These are phyloP conservation scores for Ornithoptera alexandrae DNA, from an alignment of 2,888 invertebrate genomes.

Conservation along the genomic window DNA sequence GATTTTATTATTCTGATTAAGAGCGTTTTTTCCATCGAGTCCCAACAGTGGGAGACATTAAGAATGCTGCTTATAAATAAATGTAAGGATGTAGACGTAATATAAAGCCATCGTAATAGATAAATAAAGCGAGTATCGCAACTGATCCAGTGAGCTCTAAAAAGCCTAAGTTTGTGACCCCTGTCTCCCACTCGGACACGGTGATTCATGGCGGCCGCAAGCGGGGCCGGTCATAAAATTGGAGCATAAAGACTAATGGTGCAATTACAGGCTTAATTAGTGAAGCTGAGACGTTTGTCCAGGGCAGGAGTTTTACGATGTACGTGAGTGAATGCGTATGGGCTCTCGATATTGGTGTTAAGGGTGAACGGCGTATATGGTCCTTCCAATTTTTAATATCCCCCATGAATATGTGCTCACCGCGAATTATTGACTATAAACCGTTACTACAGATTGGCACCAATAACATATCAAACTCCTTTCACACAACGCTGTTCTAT, in stretches of 20 bases:
- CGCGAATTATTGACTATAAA: neutral
- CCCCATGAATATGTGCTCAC: neutral
- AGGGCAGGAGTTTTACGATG: slow-evolving; percentile 54
- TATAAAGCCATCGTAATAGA: neutral
- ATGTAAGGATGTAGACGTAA: no score
- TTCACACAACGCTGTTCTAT: neutral
- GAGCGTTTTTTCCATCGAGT: no score
- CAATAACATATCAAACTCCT: neutral
- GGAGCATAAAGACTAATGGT: slow-evolving; percentile 62
- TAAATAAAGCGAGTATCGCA: neutral
- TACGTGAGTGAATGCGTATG: slow-evolving; percentile 56
- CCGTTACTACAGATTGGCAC: neutral
- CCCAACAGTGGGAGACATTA: no score
- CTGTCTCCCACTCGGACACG: slow-evolving; percentile 35
- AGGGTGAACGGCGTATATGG: neutral
- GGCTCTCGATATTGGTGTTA: neutral
- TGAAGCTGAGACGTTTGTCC: slow-evolving; percentile 60
- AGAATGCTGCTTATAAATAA: no score
- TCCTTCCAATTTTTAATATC: neutral
- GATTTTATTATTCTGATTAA: no score
- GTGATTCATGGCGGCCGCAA: slow-evolving; percentile 39
- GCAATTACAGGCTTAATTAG: slow-evolving; percentile 73
- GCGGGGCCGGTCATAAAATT: slow-evolving; percentile 61
- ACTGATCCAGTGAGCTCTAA: neutral
- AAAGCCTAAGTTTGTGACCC: slow-evolving; percentile 7